A percentile compares a stretch with the other conserved stretches of the same genome.
These are phyloP conservation scores for Elymnias hypermnestra DNA, from an alignment of 1,140 invertebrate genomes.

Conservation along the genomic window DNA sequence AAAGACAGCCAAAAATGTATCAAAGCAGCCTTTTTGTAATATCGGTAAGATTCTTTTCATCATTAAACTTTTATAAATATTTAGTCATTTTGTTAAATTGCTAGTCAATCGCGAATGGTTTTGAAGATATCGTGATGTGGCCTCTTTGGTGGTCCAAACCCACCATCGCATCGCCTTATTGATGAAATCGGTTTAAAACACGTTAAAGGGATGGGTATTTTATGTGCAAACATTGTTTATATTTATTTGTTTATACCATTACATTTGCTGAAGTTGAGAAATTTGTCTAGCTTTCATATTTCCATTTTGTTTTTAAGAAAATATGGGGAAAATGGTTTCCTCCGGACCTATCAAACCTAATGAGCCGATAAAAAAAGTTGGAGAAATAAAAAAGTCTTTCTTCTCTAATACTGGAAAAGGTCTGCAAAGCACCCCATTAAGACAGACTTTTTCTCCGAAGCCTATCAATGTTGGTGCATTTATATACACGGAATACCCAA, in stretches of 20 bases:
- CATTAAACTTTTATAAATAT: too few relatives aligned
- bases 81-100: too few relatives aligned
- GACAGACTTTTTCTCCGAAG: slow-evolving; percentile 43
- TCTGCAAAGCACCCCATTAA: slow-evolving; percentile 44
- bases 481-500: slow-evolving; percentile 44
- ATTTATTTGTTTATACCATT: not conserved
- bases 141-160: too few relatives aligned
- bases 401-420: slow-evolving; percentile 55
- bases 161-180: too few relatives aligned
- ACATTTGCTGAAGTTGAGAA: too few relatives aligned
- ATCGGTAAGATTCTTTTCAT: slow-evolving; percentile 41
- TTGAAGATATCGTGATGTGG: not conserved
- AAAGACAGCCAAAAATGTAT: slow-evolving; percentile 45
- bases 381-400: slow-evolving; percentile 56
- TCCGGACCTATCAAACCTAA: slow-evolving; percentile 40
- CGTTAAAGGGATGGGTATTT: too few relatives aligned
- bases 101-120: not conserved
- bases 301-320: slow-evolving; percentile 35
- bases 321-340: slow-evolving; percentile 53
- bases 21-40: slow-evolving; percentile 49
- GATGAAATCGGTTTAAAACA: too few relatives aligned
- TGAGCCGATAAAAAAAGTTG: slow-evolving; percentile 37
- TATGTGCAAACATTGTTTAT: too few relatives aligned
- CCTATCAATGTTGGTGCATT: slow-evolving; percentile 44
- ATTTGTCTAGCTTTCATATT: not conserved